A percentile compares a stretch with the other conserved stretches of the same genome.
phyloP scores from a whole-genome alignment of 2,797 vertebrate genomes.

The Pagetopsis macropterus region DNA sequence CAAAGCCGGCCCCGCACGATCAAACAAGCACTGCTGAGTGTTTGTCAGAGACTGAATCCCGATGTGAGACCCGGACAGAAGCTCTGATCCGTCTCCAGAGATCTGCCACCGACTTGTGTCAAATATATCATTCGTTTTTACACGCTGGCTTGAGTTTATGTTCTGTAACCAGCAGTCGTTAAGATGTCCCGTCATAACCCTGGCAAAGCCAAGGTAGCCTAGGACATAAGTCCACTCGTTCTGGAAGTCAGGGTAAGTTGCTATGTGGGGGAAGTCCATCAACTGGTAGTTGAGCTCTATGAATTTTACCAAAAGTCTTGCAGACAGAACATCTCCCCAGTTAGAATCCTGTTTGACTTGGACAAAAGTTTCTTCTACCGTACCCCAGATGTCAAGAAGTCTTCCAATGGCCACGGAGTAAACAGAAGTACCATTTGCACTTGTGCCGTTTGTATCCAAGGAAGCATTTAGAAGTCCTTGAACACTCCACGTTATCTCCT shows the following conservation, averaged over 20 bases:
- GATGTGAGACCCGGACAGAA: conserved; percentile 54
- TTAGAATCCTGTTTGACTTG: conserved; percentile 74
- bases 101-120: conserved; percentile 60
- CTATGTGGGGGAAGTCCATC: conserved; percentile 41
- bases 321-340: conserved; percentile 83
- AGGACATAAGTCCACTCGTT: conserved; percentile 59
- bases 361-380: conserved; percentile 64
- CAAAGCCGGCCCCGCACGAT: conserved; percentile 73
- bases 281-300: conserved; percentile 78
- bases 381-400: conserved; percentile 78
- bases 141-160: conserved; percentile 44
- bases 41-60: conserved; percentile 63
- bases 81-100: conserved; percentile 22
- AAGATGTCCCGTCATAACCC: conserved; percentile 78
- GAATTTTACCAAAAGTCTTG: conserved; percentile 79
- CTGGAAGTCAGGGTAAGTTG: conserved; percentile 56
- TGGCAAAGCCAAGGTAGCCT: conserved; percentile 72
- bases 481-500: conserved; percentile 47
- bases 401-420: conserved; percentile 73
- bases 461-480: conserved; percentile 57
- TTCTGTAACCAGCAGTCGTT: conserved; percentile 83
- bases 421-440: conserved; percentile 31
- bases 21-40: conserved; percentile 81
- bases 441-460: conserved; percentile 26
- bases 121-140: conserved; percentile 22